These are phyloP conservation scores for Cecropterus lyciades DNA, from an alignment of 1,140 invertebrate genomes.

Conservation along the genomic window DNA sequence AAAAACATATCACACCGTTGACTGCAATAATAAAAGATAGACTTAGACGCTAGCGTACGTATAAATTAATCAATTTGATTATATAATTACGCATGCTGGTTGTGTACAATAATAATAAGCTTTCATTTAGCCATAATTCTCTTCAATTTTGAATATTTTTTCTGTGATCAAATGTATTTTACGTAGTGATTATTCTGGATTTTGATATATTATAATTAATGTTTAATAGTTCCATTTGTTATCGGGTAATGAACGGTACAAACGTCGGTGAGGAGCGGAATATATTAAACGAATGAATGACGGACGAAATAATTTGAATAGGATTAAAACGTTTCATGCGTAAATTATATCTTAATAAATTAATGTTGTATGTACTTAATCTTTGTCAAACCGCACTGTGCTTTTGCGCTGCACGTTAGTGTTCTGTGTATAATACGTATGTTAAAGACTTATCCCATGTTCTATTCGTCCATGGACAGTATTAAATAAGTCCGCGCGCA, in stretches of 20 bases:
- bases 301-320: conserved; percentile 4
- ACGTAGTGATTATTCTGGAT: conserved; percentile 18
- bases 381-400: conserved; percentile 52
- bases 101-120: conserved; percentile 19
- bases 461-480: conserved; percentile 59
- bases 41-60: conserved; percentile 10
- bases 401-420: conserved; percentile 57
- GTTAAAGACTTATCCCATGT: conserved; percentile 45
- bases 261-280: neutral
- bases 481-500: conserved; percentile 49
- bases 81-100: conserved; percentile 7
- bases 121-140: conserved; percentile 15
- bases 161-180: conserved; percentile 32
- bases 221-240: conserved; percentile 14
- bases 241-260: conserved; percentile 8
- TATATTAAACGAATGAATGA: conserved; percentile 9
- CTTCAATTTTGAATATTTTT: conserved; percentile 28
- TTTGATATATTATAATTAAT: conserved; percentile 28
- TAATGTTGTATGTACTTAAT: conserved; percentile 55
- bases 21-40: conserved; percentile 24
- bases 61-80: neutral
- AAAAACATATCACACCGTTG: conserved; percentile 26
- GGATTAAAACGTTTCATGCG: conserved; percentile 3
- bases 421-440: conserved; percentile 56
- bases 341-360: conserved; percentile 22